Evolutionary conservation across 2,797 vertebrate species (phyloP).

Genomic region (Xerus rutilus): DNA sequence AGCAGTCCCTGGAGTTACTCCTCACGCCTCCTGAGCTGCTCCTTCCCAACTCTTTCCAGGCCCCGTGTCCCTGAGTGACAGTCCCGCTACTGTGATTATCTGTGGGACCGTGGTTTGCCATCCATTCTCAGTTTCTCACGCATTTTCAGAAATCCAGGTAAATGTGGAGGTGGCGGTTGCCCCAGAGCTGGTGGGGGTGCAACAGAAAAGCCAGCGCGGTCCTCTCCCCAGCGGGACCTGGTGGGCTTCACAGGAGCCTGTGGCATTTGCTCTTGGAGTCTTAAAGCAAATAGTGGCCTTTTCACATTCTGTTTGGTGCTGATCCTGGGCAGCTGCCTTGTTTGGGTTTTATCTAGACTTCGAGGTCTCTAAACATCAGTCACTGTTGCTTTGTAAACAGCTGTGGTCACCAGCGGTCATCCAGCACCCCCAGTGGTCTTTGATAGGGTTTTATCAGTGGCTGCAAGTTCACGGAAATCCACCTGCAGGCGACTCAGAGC

Average conservation of each 20-base stretch:
- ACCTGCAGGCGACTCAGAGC: not conserved
- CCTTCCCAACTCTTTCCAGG: not conserved
- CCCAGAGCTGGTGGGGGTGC: too few relatives aligned
- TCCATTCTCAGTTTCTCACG: not conserved
- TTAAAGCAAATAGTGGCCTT: not conserved
- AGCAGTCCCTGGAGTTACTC: not conserved
- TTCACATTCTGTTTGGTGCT: not conserved
- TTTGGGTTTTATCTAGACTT: not conserved
- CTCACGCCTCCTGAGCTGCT: rapidly evolving
- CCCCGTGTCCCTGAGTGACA: rapidly evolving
- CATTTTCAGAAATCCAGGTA: not conserved
- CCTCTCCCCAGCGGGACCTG: not conserved
- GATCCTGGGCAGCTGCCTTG: not conserved
- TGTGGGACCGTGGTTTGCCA: not conserved
- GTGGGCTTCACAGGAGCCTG: rapidly evolving
- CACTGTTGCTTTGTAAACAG: not conserved
- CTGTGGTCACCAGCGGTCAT: not conserved
- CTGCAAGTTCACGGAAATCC: not conserved
- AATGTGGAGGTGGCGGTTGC: not conserved
- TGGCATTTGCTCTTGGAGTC: not conserved
- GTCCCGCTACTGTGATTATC: not conserved
- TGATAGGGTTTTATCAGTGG: not conserved
- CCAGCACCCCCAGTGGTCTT: not conserved
- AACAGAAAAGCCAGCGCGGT: too few relatives aligned
- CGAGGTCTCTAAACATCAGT: not conserved